Evolutionary conservation across 2,797 vertebrate genomes (phyloP).

Genomic region (Hipposideros larvatus): DNA sequence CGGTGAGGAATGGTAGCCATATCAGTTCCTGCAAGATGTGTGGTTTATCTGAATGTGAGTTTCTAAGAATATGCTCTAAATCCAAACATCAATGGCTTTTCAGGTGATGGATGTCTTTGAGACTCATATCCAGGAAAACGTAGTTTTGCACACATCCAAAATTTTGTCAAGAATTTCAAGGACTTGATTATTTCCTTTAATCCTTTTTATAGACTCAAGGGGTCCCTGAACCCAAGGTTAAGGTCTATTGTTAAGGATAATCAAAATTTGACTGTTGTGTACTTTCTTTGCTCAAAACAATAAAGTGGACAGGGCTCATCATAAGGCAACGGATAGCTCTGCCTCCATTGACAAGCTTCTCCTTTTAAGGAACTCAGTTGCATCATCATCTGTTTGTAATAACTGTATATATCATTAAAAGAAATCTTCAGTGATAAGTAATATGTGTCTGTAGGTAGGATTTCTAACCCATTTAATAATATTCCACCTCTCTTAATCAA

Average conservation of each 20-base stretch:
- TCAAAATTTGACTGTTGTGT: slow-evolving; percentile 36
- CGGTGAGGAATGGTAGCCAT: background rate
- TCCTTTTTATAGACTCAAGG: background rate
- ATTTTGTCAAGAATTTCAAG: slow-evolving; percentile 42
- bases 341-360: slow-evolving; percentile 56
- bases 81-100: background rate
- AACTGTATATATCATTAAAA: background rate
- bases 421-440: background rate
- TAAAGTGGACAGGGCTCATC: background rate
- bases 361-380: background rate
- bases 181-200: slow-evolving; percentile 38
- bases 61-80: slow-evolving; percentile 47
- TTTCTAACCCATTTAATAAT: slow-evolving; percentile 44
- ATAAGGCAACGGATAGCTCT: slow-evolving; percentile 60
- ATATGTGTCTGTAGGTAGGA: background rate
- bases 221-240: slow-evolving; percentile 45
- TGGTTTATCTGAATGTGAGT: slow-evolving; percentile 35
- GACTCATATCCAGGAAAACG: slow-evolving; percentile 29
- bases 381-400: slow-evolving; percentile 31
- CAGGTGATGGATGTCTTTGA: background rate
- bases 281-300: slow-evolving; percentile 53
- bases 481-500: slow-evolving; percentile 51
- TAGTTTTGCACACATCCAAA: background rate
- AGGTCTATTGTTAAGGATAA: slow-evolving; percentile 40
- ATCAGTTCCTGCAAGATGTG: background rate